These are phyloP conservation scores for Caenorhabditis virilis DNA, from an alignment of 2,888 invertebrate species.

Conservation along the genomic window DNA sequence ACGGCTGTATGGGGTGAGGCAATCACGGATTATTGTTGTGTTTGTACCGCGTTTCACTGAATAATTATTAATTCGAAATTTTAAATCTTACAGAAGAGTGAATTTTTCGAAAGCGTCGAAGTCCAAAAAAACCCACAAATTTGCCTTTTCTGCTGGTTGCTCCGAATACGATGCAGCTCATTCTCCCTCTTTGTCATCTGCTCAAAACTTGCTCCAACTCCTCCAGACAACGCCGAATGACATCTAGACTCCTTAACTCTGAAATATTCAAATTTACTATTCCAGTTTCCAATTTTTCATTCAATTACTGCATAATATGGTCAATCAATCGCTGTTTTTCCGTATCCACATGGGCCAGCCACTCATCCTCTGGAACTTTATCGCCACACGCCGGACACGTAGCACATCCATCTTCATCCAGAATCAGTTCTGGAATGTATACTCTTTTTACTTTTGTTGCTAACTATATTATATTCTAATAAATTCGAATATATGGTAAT, in stretches of 20 bases:
- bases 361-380: conserved; percentile 48
- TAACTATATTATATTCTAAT: too few relatives aligned
- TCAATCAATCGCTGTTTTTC: conserved; percentile 47
- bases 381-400: conserved; percentile 57
- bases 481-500: neutral
- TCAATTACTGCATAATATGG: conserved; percentile 40
- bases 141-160: conserved; percentile 58
- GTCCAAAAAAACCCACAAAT: conserved; percentile 37
- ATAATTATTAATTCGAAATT: conserved; percentile 3
- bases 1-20: conserved; percentile 50
- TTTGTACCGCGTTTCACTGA: conserved; percentile 42
- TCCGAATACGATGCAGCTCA: conserved; percentile 52
- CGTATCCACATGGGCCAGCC: conserved; percentile 48
- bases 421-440: conserved; percentile 17
- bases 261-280: too few relatives aligned
- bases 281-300: too few relatives aligned
- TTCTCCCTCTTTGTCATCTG: conserved; percentile 46
- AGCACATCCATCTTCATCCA: conserved; percentile 57
- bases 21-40: conserved; percentile 36
- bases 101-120: neutral
- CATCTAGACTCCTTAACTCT: conserved; percentile 1
- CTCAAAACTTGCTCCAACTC: conserved; percentile 14
- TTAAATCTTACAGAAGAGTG: neutral
- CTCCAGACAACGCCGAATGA: neutral
- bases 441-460: too few relatives aligned